Conservation (phyloP, 1,140 invertebrate genomes). For the Drosophila tsacasi region DNA sequence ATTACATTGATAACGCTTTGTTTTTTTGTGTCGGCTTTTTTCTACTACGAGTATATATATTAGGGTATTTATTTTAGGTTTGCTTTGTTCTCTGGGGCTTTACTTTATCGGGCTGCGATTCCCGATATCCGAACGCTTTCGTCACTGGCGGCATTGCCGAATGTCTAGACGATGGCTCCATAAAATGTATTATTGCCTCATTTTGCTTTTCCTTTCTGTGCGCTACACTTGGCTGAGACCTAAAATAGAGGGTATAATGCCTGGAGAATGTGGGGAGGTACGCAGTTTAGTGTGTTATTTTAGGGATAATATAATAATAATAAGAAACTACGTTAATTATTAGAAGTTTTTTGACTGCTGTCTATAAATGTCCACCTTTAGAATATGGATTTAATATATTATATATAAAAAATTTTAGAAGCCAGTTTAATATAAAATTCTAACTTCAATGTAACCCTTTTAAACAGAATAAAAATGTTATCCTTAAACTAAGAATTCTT, state of each 20-base stretch:
- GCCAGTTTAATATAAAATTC: no score
- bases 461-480: no score
- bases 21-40: conserved; percentile 27
- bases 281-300: neutral
- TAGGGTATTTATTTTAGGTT: conserved; percentile 1
- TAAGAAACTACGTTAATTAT: neutral
- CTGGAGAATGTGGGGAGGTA: neutral
- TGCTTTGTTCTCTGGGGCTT: conserved; percentile 27
- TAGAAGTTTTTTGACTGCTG: neutral
- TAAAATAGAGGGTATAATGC: conserved; percentile 14
- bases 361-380: no score
- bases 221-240: conserved; percentile 19
- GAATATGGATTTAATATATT: neutral
- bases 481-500: no score
- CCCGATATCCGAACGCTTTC: conserved; percentile 43
- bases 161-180: conserved; percentile 48
- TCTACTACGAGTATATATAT: conserved; percentile 3
- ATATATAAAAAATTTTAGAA: no score
- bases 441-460: no score
- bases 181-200: conserved; percentile 55
- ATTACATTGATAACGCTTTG: conserved; percentile 55
- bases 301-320: neutral
- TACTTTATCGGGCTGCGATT: conserved; percentile 44
- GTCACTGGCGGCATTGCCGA: conserved; percentile 49
- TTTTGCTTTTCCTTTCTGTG: conserved; percentile 40